A percentile compares a stretch with the other conserved stretches of the same genome.
Conservation (phyloP, 2,888 invertebrate species). For the Taphrorychus bicolor region DNA sequence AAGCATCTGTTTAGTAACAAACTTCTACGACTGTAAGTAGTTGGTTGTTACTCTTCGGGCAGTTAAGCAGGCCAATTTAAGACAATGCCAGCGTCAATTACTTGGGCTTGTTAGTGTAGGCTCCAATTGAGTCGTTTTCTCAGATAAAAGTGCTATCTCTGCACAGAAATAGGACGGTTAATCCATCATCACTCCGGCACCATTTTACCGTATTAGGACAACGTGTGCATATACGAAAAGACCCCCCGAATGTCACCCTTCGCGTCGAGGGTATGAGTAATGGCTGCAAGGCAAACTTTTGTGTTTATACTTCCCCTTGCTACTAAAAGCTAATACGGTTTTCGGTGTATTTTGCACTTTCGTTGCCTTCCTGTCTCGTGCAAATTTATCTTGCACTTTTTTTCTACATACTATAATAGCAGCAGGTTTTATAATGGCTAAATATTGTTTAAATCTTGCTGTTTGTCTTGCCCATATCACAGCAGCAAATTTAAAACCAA, state of each 20-base stretch:
- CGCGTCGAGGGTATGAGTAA: slow-evolving; percentile 40
- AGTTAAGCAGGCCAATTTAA: neutral
- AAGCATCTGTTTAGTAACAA: neutral
- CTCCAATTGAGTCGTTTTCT: neutral
- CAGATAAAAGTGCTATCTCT: too few species aligned
- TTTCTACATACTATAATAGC: neutral
- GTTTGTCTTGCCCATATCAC: too few species aligned
- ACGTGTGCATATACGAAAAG: slow-evolving; percentile 33
- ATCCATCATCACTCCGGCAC: slow-evolving; percentile 33
- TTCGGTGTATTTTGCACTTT: slow-evolving; percentile 21
- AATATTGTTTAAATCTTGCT: too few species aligned
- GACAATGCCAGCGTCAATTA: neutral
- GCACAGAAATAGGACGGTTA: slow-evolving; percentile 7
- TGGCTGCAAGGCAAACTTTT: slow-evolving; percentile 44
- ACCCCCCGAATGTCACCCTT: slow-evolving; percentile 32
- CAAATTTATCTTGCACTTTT: slow-evolving; percentile 3
- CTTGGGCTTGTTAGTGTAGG: too few species aligned
- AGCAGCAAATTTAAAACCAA: too few species aligned
- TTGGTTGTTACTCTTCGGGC: too few species aligned
- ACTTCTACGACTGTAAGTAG: too few species aligned
- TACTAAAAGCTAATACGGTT: slow-evolving; percentile 37
- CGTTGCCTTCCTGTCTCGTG: neutral
- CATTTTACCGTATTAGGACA: slow-evolving; percentile 36
- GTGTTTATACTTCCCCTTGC: slow-evolving; percentile 44
- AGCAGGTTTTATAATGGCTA: too few species aligned